Evolutionary conservation across 2,113 vertebrate genomes (phyloP), one percentile per base, ranked within the genome.

Genomic region (Bostrychus sinensis): DNA sequence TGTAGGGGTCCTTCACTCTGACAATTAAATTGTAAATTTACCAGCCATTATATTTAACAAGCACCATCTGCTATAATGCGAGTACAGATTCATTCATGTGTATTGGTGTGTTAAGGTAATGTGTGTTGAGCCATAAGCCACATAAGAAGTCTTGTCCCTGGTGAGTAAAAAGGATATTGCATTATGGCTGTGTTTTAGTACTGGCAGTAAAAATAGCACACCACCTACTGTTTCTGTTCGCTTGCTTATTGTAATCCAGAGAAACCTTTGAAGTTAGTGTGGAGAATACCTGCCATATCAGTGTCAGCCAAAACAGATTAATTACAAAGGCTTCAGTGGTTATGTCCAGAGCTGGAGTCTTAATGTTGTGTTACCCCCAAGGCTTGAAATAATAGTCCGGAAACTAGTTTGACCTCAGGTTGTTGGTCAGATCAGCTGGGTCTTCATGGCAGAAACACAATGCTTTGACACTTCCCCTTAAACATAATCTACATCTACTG

Each of bases 301-400:
- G 42, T 67, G 71, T 72, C 65, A 65, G 1, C 34, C 46, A 34
- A 75, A 70, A 46, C 19, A 58, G 34, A 43, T 42, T 53, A 10
- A 64, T 54, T 28, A 3, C 46, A 55, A 16, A 37, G 0, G 36
- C 4, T 28, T 37, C 37, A 72, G 53, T 23, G 58, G 48, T 74
- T 66, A 11, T 19, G 0, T 17, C 23, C 7, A 39, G 20, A 55
- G 51, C 51, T 10, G 30, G 28, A 55, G 30, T 36, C 17, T 34
- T 36, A 19, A 28, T 3, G 48, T 28, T 51, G 48, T n/a, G 25
- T 51, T 16, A n/a, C 23, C 23, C 13, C 22, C 25, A 2, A 3
- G 25, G 25, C 48, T 28, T 51, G 26, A 8, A 51, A 51, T 51
- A 51, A 51, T 28, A n/a, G 3, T 5, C 23, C 48, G 48, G 48